A percentile compares a stretch with the other conserved stretches of the same genome.
These are phyloP conservation scores for Tuta absoluta DNA, from an alignment of 2,888 invertebrate genomes.

Conservation along the genomic window DNA sequence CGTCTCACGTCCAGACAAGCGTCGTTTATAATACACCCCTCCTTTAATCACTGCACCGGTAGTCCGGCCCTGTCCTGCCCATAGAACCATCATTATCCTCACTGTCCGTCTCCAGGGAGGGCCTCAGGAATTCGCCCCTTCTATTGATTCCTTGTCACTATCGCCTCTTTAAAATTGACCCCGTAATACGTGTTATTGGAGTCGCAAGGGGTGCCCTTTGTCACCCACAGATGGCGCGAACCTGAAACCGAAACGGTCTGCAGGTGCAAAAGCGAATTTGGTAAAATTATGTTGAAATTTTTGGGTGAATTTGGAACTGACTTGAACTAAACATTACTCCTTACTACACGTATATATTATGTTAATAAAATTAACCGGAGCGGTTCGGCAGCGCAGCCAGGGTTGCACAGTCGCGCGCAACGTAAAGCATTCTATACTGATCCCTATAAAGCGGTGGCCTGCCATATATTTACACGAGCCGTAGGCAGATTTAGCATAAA, in stretches of 20 bases:
- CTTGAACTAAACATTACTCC: no score
- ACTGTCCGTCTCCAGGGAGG: slow-evolving; percentile 65
- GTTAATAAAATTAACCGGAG: no score
- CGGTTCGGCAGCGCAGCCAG: no score
- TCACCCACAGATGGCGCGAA: slow-evolving; percentile 42
- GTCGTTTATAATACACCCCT: not conserved
- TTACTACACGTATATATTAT: no score
- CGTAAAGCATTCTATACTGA: no score
- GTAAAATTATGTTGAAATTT: slow-evolving; percentile 2
- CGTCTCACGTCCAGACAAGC: not conserved
- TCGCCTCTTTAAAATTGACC: slow-evolving; percentile 65
- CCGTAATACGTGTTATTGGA: slow-evolving; percentile 67
- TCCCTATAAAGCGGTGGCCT: no score
- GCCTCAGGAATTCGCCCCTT: slow-evolving; percentile 63
- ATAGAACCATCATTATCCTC: slow-evolving; percentile 75
- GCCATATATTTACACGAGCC: no score
- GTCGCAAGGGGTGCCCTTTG: slow-evolving; percentile 51
- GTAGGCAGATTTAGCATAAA: not conserved
- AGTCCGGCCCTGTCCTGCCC: slow-evolving; percentile 17
- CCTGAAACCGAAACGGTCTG: slow-evolving; percentile 19
- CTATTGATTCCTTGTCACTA: slow-evolving; percentile 66
- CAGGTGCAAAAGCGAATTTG: slow-evolving; percentile 14
- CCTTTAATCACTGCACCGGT: slow-evolving; percentile 7
- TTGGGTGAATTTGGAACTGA: not conserved
- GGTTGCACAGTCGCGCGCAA: no score